Base-by-base conservation (phyloP, 2,113 vertebrate species). In the Crypturellus undulatus region DNA sequence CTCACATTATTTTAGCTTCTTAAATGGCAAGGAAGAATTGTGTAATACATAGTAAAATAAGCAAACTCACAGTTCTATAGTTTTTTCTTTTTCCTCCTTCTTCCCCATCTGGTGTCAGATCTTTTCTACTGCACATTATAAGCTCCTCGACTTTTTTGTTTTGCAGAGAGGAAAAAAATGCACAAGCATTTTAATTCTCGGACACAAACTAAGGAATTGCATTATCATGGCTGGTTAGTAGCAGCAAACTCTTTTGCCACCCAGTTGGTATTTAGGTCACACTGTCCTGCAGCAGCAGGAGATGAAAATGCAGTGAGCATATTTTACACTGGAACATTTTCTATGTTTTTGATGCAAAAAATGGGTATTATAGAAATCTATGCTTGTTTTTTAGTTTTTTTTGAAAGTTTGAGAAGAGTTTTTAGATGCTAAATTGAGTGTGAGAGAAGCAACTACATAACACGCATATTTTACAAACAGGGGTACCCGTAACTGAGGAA, bases 301-400 rank as follows among this genome's bases (percentile, higher is more conserved):
- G 75, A 19, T 91, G 52, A 94, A 92, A 96, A 14, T 36, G 79
- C 25, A 75, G 42, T 38, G 60, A 28, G 22, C 84, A 71, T 76
- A 87, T 76, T 94, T 90, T 87, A 62, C 70, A 10, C 69, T 43
- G 68, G 76, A 89, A 82, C 81, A 82, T 72, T 90, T 87, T 79
- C 47, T 93, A 18, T 76, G 26, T 72, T 87, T 28, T 64, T 92
- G 67, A 58, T 91, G 56, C 10, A 22, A 54, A 81, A 42, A 12
- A 75, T 60, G 64, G 79, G 56, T 42, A 18, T 78, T 75, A 12
- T 36, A 71, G 64, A 38, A 42, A 68, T 60, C 24, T 78, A 40
- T 59, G 67, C 26, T 76, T 79, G 59, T 3, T 88, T 79, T n/a
- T 52, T 21, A 63, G 60, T 26, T 80, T 36, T 36, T 83, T 51